Evolutionary conservation across 2,888 invertebrate genomes (phyloP).

Genomic region (Junonia oenone): DNA sequence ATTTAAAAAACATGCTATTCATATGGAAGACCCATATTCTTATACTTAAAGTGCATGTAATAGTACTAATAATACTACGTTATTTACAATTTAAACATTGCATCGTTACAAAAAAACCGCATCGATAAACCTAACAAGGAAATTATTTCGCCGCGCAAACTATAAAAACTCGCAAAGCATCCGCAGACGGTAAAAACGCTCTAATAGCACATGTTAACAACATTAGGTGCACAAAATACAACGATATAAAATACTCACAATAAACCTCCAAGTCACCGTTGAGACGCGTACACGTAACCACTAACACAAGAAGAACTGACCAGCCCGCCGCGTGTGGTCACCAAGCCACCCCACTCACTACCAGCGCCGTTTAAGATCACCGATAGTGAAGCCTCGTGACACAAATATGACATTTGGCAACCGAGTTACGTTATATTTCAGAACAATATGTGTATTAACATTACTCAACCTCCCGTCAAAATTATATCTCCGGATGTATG

Average conservation of each 20-base stretch:
- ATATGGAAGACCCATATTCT: too few relatives aligned
- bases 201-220: neutral
- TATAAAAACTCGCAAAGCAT: conserved; percentile 15
- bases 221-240: neutral
- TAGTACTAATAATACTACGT: neutral
- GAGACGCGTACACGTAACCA: conserved; percentile 39
- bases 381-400: conserved; percentile 36
- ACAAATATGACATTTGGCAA: conserved; percentile 37
- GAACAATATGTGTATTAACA: conserved; percentile 31
- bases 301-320: conserved; percentile 40
- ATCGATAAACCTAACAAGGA: neutral
- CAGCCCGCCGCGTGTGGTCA: conserved; percentile 34
- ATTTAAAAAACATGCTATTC: too few relatives aligned
- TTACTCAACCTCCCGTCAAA: conserved; percentile 26
- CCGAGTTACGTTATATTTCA: conserved; percentile 31
- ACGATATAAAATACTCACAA: conserved; percentile 33
- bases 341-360: conserved; percentile 39
- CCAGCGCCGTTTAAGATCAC: conserved; percentile 30
- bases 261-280: conserved; percentile 27
- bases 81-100: neutral
- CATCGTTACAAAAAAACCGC: neutral
- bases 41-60: too few relatives aligned
- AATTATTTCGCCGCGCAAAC: conserved; percentile 10
- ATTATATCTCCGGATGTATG: conserved; percentile 12
- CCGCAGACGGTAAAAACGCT: neutral